A percentile compares a stretch with the other conserved stretches of the same genome.
Conservation (phyloP, 2,113 vertebrate genomes). For the Ictidomys tridecemlineatus region DNA sequence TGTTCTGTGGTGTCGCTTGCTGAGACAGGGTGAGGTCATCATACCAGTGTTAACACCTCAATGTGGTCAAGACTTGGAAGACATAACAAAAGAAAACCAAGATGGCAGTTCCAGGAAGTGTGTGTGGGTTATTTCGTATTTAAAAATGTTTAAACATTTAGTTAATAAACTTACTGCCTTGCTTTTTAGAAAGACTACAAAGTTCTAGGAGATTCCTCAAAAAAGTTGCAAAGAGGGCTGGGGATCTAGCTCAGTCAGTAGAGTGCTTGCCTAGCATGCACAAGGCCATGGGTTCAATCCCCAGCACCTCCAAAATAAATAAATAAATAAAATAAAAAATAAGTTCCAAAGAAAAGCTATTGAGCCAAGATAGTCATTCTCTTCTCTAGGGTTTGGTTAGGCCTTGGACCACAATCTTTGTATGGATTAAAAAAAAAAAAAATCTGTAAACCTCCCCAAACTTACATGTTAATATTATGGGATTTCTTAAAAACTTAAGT, state of each 20-base stretch:
- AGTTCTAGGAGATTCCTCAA: not conserved
- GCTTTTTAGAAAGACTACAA: not conserved
- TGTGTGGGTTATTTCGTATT: not conserved
- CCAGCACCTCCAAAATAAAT: no score
- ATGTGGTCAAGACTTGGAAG: not conserved
- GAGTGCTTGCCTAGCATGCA: no score
- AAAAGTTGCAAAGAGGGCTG: not conserved
- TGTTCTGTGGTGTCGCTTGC: not conserved
- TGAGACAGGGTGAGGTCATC: not conserved
- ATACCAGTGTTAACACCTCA: not conserved
- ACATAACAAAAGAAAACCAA: not conserved
- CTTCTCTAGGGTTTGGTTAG: not conserved
- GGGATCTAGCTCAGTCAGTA: no score
- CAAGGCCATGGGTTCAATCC: no score
- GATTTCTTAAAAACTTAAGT: not conserved
- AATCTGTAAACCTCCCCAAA: not conserved
- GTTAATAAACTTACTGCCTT: not conserved
- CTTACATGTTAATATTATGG: not conserved
- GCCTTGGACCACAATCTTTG: not conserved
- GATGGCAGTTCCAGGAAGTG: not conserved
- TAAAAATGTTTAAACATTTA: constrained; percentile 14
- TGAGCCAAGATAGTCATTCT: not conserved
- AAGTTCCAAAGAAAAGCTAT: not conserved
- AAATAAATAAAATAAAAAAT: no score
- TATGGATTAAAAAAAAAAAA: not conserved